Conservation (phyloP, 2,888 invertebrate species). For the Conistra vaccinii region DNA sequence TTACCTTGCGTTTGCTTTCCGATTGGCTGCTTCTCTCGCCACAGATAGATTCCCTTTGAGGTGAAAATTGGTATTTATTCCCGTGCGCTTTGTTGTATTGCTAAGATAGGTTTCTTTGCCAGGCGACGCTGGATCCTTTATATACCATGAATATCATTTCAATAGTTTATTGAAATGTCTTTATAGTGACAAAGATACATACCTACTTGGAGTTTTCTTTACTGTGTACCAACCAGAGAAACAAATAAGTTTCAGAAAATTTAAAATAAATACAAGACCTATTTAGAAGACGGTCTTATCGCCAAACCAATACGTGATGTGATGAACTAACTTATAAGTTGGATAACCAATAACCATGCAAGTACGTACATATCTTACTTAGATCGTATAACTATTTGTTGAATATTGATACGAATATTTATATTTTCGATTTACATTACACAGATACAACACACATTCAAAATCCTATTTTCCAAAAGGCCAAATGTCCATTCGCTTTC, state of each 20-base stretch:
- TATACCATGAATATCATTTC: conserved; percentile 35
- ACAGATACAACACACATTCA: neutral
- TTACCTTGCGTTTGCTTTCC: conserved; percentile 80
- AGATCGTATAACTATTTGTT: neutral
- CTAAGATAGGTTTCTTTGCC: conserved; percentile 60
- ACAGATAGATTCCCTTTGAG: conserved; percentile 80
- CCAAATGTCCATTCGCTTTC: conserved; percentile 43
- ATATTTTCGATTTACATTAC: conserved; percentile 5
- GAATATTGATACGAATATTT: neutral
- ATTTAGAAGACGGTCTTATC: neutral
- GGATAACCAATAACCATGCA: neutral
- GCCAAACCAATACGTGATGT: neutral
- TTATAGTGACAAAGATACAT: neutral
- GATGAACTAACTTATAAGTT: neutral
- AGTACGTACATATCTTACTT: neutral
- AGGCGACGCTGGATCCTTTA: conserved; percentile 9
- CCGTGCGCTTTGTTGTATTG: conserved; percentile 75
- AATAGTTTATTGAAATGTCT: conserved; percentile 24
- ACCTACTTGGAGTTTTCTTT: neutral
- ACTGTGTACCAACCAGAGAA: neutral
- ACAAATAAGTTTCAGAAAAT: neutral
- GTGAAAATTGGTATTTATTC: conserved; percentile 84
- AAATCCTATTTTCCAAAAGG: conserved; percentile 51
- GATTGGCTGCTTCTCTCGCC: conserved; percentile 75
- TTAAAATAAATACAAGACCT: neutral